phyloP scores from a whole-genome alignment of 2,113 vertebrate genomes.

The Sula dactylatra region DNA sequence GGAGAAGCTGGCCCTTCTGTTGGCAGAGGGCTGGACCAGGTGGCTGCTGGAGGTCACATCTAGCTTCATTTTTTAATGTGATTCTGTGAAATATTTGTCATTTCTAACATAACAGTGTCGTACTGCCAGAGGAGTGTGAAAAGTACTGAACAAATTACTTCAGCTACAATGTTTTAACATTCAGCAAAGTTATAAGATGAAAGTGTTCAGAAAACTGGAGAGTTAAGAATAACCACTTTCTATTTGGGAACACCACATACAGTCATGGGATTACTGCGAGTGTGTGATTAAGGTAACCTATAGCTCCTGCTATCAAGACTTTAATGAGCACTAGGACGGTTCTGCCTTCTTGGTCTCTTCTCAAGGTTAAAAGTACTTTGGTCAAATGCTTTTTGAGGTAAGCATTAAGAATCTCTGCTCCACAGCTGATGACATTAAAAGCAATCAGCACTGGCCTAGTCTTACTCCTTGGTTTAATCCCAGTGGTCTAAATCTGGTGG shows the following conservation, averaged over 20 bases:
- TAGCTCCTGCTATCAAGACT: neutral
- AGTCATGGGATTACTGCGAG: neutral
- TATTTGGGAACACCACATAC: neutral
- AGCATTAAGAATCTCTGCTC: neutral
- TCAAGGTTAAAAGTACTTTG: neutral
- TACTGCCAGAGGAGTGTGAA: no score
- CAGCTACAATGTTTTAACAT: neutral
- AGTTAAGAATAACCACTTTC: neutral
- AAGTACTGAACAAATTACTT: accelerated
- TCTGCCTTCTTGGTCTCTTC: neutral
- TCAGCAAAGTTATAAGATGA: neutral
- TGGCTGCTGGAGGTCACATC: accelerated
- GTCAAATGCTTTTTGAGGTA: conserved; percentile 13
- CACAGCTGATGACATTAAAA: neutral
- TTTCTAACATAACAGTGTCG: accelerated
- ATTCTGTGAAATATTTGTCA: neutral
- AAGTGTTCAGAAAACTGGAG: neutral
- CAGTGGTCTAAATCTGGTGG: neutral
- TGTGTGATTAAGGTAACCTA: neutral
- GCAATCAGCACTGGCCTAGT: neutral
- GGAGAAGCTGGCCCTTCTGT: neutral
- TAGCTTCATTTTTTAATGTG: neutral
- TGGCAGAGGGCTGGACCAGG: neutral
- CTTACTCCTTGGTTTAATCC: neutral
- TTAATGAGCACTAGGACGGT: neutral